These are phyloP conservation scores for Agrilus mali DNA, from an alignment of 2,888 invertebrate genomes.

Conservation along the genomic window DNA sequence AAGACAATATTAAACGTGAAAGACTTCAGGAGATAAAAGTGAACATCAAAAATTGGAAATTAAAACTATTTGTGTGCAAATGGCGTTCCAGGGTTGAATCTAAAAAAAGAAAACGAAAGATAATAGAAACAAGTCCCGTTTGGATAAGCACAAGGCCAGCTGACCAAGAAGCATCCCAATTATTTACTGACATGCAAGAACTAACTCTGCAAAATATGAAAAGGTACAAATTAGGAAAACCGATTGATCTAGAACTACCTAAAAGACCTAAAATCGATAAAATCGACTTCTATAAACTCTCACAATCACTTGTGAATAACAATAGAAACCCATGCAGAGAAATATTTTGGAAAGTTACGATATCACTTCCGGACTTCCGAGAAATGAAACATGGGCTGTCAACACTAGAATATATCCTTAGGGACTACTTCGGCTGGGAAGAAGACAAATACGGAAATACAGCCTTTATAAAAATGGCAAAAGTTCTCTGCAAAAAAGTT, in stretches of 20 bases:
- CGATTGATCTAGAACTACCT: slow-evolving; percentile 17
- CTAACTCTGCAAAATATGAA: slow-evolving; percentile 35
- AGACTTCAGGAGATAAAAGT: slow-evolving; percentile 30
- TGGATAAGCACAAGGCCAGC: slow-evolving; percentile 37
- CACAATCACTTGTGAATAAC: slow-evolving; percentile 20
- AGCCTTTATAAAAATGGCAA: slow-evolving; percentile 23
- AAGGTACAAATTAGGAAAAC: slow-evolving; percentile 36
- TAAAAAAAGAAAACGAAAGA: slow-evolving; percentile 36
- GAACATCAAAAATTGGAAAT: slow-evolving; percentile 24
- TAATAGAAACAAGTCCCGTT: slow-evolving; percentile 41
- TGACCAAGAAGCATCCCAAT: slow-evolving; percentile 32
- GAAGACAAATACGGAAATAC: slow-evolving; percentile 23
- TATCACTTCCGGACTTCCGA: slow-evolving; percentile 41
- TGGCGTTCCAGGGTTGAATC: slow-evolving; percentile 35
- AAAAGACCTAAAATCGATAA: slow-evolving; percentile 14
- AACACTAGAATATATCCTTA: slow-evolving; percentile 13
- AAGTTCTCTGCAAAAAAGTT: slow-evolving; percentile 16
- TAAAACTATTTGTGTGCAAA: slow-evolving; percentile 31
- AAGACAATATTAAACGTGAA: slow-evolving; percentile 24
- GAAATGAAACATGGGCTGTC: slow-evolving; percentile 30
- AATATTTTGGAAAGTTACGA: slow-evolving; percentile 49
- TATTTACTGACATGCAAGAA: slow-evolving; percentile 34
- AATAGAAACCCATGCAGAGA: slow-evolving; percentile 20
- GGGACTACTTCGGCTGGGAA: slow-evolving; percentile 21
- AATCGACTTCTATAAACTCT: slow-evolving; percentile 21